These are phyloP conservation scores for Pogoniulus pusillus DNA, from an alignment of 2,797 vertebrate species.

Conservation along the genomic window DNA sequence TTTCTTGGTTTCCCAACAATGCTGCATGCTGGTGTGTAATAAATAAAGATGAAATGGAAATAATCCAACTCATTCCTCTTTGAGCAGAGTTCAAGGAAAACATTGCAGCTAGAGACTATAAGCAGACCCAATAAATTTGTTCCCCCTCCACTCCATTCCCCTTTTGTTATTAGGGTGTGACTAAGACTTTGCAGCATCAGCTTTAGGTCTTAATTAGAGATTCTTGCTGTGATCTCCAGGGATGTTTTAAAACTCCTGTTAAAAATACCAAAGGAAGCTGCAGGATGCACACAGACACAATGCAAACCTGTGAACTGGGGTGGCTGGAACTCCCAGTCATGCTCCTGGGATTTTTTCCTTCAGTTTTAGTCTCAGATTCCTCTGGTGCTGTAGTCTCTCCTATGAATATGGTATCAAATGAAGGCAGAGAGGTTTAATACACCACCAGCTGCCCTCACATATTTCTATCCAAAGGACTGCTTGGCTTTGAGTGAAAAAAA, in stretches of 20 bases:
- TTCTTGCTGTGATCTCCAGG: background rate
- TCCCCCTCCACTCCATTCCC: background rate
- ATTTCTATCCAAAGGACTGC: background rate
- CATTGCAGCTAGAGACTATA: conserved; percentile 47
- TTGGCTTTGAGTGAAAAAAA: background rate
- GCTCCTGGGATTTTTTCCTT: background rate
- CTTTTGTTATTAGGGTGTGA: conserved; percentile 52
- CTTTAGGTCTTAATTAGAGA: conserved; percentile 38
- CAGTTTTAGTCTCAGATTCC: background rate
- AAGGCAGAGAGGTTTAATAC: background rate
- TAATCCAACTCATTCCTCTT: conserved; percentile 49
- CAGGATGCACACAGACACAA: background rate
- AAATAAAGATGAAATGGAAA: conserved; percentile 56
- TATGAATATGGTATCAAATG: background rate
- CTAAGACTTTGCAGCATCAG: conserved; percentile 37
- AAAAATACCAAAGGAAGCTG: background rate
- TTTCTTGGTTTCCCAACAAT: conserved; percentile 36
- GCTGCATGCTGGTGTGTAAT: conserved; percentile 6
- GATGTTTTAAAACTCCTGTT: background rate
- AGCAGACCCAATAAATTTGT: conserved; percentile 52
- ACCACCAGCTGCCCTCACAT: conserved; percentile 1
- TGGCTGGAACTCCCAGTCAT: background rate
- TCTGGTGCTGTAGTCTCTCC: background rate
- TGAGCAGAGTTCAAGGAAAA: conserved; percentile 65
- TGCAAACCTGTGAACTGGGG: background rate